Percentiles rank a stretch among this genome's conserved stretches.
These are phyloP conservation scores for Microchrysa polita DNA, from an alignment of 2,888 invertebrate species.

Conservation along the genomic window DNA sequence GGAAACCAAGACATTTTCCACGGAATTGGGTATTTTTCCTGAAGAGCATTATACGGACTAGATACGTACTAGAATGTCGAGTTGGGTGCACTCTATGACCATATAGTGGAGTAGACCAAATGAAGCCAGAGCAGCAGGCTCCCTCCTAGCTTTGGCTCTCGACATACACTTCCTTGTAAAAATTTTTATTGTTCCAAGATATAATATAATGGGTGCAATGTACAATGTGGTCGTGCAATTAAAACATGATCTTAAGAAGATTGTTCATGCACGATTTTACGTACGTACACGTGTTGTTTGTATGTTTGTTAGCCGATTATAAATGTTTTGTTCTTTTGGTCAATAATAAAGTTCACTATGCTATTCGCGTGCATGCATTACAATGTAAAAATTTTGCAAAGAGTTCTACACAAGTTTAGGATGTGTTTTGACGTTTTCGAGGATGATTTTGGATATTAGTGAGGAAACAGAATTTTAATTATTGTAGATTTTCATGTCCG, in stretches of 20 bases:
- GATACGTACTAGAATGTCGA: neutral
- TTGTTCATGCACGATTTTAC: slow-evolving; percentile 50
- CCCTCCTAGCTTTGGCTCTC: no score
- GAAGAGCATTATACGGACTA: neutral
- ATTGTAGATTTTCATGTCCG: no score
- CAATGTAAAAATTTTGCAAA: slow-evolving; percentile 22
- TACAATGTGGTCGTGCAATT: slow-evolving; percentile 51
- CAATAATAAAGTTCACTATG: neutral
- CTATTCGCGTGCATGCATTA: slow-evolving; percentile 12
- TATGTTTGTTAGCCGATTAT: slow-evolving; percentile 31
- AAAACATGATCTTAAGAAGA: slow-evolving; percentile 50
- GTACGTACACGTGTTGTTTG: slow-evolving; percentile 47
- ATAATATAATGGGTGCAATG: slow-evolving; percentile 46
- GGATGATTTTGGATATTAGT: no score
- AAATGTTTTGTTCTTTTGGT: slow-evolving; percentile 7
- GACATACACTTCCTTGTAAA: slow-evolving; percentile 31
- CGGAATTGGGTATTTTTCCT: slow-evolving; percentile 13
- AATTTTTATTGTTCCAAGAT: slow-evolving; percentile 39
- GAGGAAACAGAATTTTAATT: no score
- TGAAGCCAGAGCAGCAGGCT: neutral
- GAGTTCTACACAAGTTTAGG: slow-evolving; percentile 24
- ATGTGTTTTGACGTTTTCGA: no score
- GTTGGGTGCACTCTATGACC: neutral
- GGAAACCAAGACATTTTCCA: neutral
- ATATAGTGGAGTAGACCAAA: neutral